Conservation (phyloP, 2,888 invertebrate species). For the Caenorhabditis wallacei region DNA sequence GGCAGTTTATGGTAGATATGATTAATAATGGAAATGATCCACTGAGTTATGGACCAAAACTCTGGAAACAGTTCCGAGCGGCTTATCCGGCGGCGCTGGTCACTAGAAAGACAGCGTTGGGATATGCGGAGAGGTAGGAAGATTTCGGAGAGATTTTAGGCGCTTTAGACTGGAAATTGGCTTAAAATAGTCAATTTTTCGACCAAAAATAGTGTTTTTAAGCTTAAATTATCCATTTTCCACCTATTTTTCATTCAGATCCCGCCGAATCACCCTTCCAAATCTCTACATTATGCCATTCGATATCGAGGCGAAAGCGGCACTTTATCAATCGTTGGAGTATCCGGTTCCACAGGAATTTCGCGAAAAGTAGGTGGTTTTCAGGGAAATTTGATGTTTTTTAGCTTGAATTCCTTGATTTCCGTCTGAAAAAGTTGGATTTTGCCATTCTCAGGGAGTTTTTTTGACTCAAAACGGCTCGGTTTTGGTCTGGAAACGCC, state of each 20-base stretch:
- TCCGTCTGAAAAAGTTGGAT: background rate
- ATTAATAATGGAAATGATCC: background rate
- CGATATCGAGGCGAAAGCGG: conserved; percentile 33
- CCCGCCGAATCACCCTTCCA: background rate
- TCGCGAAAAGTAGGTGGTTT: conserved; percentile 8
- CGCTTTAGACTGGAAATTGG: no score
- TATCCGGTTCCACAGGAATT: conserved; percentile 22
- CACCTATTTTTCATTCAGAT: conserved; percentile 15
- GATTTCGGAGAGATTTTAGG: background rate
- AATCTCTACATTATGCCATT: conserved; percentile 39
- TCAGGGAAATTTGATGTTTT: background rate
- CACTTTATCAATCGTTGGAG: conserved; percentile 10
- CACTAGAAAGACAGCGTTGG: background rate
- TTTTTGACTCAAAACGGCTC: no score
- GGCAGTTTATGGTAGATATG: conserved; percentile 20
- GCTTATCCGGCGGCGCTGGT: background rate
- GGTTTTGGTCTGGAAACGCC: no score
- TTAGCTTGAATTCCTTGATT: background rate
- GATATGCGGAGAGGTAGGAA: conserved; percentile 9
- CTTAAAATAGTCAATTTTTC: no score
- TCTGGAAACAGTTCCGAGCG: conserved; percentile 4
- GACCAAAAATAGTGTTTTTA: background rate
- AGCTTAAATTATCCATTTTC: background rate
- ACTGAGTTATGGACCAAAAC: background rate
- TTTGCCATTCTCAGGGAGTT: no score